These are phyloP conservation scores for Anseranas semipalmata DNA, from an alignment of 2,113 vertebrate species.

Conservation along the genomic window DNA sequence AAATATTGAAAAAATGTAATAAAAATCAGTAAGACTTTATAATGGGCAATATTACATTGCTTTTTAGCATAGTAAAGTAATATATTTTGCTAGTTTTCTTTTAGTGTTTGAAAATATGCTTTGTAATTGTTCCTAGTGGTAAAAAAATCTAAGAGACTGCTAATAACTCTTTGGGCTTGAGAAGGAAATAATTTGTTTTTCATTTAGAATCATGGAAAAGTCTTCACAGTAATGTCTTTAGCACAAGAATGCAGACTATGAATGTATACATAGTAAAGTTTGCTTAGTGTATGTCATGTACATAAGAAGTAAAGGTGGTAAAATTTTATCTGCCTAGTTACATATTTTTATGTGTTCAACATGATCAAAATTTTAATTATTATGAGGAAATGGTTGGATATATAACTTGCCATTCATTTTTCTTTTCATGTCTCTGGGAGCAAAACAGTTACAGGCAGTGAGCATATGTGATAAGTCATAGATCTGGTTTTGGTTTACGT, in stretches of 20 bases:
- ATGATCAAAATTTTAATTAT: not conserved
- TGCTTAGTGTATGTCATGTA: not conserved
- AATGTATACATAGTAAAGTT: not conserved
- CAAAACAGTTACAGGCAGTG: not conserved
- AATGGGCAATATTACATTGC: not conserved
- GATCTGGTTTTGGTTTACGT: not conserved
- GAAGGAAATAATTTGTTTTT: not conserved
- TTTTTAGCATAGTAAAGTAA: not conserved
- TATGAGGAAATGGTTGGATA: not conserved
- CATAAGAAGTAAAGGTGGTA: not conserved
- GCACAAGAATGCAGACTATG: not conserved
- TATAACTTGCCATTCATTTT: not conserved
- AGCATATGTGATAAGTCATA: not conserved
- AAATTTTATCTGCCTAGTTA: not conserved
- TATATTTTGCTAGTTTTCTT: not conserved
- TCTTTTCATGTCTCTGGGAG: not conserved
- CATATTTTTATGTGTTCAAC: not conserved
- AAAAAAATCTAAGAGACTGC: not conserved
- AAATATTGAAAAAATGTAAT: not conserved
- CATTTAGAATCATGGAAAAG: not conserved
- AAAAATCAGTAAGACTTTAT: not conserved
- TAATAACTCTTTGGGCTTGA: not conserved
- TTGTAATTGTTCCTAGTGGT: not conserved
- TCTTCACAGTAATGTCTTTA: not conserved
- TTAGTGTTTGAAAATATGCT: not conserved